phyloP scores from a whole-genome alignment of 2,113 vertebrate species.

The Asarcornis scutulata region DNA sequence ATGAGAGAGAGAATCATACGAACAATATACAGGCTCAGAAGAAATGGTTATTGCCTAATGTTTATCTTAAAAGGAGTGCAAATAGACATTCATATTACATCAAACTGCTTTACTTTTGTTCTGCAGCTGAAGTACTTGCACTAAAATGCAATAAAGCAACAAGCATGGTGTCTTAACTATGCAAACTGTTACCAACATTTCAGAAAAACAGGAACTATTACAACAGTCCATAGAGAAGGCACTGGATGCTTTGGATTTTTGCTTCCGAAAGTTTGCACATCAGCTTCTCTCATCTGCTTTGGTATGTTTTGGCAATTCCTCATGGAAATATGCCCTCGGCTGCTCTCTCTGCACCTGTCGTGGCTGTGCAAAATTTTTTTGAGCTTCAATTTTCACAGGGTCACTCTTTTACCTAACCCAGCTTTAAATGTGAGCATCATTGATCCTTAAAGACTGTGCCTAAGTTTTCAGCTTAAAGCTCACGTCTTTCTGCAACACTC shows the following conservation, averaged over 20 bases:
- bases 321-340: background rate
- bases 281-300: background rate
- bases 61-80: slow-evolving; percentile 64
- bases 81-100: slow-evolving; percentile 47
- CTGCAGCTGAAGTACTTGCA: background rate
- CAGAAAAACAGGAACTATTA: slow-evolving; percentile 24
- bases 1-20: slow-evolving; percentile 48
- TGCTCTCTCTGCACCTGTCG: background rate
- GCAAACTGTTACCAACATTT: slow-evolving; percentile 8
- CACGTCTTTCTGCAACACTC: background rate
- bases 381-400: background rate
- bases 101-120: slow-evolving; percentile 31
- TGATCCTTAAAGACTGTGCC: background rate
- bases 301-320: background rate
- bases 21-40: slow-evolving; percentile 66
- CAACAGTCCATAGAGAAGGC: background rate
- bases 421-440: background rate
- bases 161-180: slow-evolving; percentile 1
- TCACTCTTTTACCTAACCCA: background rate
- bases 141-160: slow-evolving; percentile 53
- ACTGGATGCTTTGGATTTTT: background rate
- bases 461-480: background rate
- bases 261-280: background rate
- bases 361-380: background rate
- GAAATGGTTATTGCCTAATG: slow-evolving; percentile 62